Evolutionary conservation across 2,797 vertebrate genomes (phyloP).

Genomic region (Chloroceryle amazona): DNA sequence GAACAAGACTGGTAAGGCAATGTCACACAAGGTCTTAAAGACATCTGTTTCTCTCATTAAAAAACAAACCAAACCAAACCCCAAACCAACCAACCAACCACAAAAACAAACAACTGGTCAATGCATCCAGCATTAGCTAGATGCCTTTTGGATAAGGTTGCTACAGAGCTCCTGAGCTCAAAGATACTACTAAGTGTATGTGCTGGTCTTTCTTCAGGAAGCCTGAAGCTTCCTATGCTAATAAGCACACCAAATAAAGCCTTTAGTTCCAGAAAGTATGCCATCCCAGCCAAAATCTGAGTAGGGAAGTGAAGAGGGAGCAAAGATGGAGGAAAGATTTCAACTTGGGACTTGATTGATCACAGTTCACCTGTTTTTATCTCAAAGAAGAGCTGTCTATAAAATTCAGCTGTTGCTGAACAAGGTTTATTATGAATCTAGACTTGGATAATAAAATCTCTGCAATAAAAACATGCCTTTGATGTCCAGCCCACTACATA

Average conservation of each 20-base stretch:
- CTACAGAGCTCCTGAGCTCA: neutral
- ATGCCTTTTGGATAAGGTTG: neutral
- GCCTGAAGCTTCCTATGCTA: neutral
- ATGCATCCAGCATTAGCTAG: neutral
- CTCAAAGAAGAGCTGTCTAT: neutral
- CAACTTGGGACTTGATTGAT: neutral
- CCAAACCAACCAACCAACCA: too few species aligned
- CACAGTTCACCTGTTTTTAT: slow-evolving; percentile 65
- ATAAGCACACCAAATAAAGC: fast-evolving
- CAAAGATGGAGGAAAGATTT: neutral
- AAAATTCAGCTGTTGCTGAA: neutral
- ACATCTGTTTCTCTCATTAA: neutral
- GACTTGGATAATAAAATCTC: slow-evolving; percentile 59
- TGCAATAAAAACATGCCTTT: slow-evolving; percentile 73
- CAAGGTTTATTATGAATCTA: slow-evolving; percentile 41
- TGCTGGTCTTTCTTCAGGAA: neutral
- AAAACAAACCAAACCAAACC: too few species aligned
- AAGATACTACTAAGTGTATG: neutral
- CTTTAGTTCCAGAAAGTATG: neutral
- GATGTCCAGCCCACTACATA: slow-evolving; percentile 73
- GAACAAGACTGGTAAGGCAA: neutral
- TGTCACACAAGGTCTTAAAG: neutral
- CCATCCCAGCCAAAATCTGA: neutral
- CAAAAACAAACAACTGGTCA: neutral
- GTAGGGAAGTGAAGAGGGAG: neutral